phyloP scores from a whole-genome alignment of 2,888 invertebrate species.

The Scaptomyza cyrtandrae region DNA sequence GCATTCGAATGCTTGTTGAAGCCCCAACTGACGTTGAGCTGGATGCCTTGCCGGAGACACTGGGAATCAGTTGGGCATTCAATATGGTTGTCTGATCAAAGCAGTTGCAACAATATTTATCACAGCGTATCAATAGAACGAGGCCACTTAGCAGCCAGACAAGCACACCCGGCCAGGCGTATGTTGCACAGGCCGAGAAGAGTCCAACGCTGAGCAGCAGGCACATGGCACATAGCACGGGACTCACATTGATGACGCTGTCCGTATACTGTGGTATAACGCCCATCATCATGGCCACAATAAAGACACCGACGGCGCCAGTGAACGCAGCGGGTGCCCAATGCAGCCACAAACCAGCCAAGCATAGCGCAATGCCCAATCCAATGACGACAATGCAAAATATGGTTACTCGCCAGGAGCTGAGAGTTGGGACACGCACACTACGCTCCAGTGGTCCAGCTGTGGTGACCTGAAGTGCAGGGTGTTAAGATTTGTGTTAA shows the following conservation, averaged over 20 bases:
- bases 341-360: slow-evolving; percentile 75
- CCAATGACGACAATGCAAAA: slow-evolving; percentile 81
- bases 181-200: slow-evolving; percentile 79
- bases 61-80: slow-evolving; percentile 82
- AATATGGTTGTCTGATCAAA: slow-evolving; percentile 78
- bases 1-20: slow-evolving; percentile 83
- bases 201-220: slow-evolving; percentile 79
- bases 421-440: slow-evolving; percentile 82
- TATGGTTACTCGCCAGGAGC: slow-evolving; percentile 83
- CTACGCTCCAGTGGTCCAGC: slow-evolving; percentile 84
- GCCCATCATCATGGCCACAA: slow-evolving; percentile 83
- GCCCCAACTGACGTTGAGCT: slow-evolving; percentile 38
- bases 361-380: slow-evolving; percentile 77
- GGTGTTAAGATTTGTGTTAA: accelerated
- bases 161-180: slow-evolving; percentile 84
- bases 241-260: slow-evolving; percentile 81
- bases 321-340: slow-evolving; percentile 80
- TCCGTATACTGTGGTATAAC: slow-evolving; percentile 84
- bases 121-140: slow-evolving; percentile 82
- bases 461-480: slow-evolving; percentile 81
- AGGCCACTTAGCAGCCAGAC: slow-evolving; percentile 83
- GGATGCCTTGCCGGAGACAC: slow-evolving; percentile 81
- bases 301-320: slow-evolving; percentile 80
- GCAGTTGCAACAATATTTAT: slow-evolving; percentile 83
- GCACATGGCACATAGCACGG: slow-evolving; percentile 79